Evolutionary conservation across 1,140 invertebrate genomes (phyloP), one percentile per base, ranked within the genome.

Genomic region (Micrasema minimum): DNA sequence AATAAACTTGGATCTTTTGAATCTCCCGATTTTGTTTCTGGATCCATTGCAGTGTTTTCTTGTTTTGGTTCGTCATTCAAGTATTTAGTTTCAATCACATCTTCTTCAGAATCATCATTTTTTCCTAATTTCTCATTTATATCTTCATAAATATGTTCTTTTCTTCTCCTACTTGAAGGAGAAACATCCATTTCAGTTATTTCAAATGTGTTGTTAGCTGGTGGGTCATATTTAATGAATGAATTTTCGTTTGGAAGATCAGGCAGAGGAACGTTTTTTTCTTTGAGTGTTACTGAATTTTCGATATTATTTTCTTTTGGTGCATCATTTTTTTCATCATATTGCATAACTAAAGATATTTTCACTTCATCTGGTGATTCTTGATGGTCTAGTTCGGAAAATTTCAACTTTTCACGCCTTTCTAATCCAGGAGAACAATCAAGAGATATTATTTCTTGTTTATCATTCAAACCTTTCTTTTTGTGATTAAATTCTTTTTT

Each of bases 131-230:
- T 74, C 79, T 82, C 67, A 38, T 82, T 83, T 62, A 88, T 88
- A 70, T 88, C 87, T 76, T 88, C 87, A 70, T 88, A 88, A 62
- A 87, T 84, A 74, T 88, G 87, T 69, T 87, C 85, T 72, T 86
- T 84, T 53, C 81, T 86, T 72, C 83, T 80, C 51, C 82, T 82
- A 7, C 79, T 77, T 0, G 57, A 35, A 38, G 69, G 22, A n/a
- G 76, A 66, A 14, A 77, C 76, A 41, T 81, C 68, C 66, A 80
- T 76, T 16, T 81, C 79, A 5, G 80, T 79, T 41, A 51, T 65
- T 45, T 79, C 69, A 3, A 79, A 72, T 10, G 79, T n/a, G n/a
- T n/a, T n/a, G n/a, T n/a, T n/a, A n/a, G n/a, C n/a, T n/a, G n/a
- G n/a, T n/a, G n/a, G n/a, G n/a, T n/a, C n/a, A n/a, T n/a, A n/a